Evolutionary conservation across 2,113 vertebrate genomes (phyloP).

Genomic region (Pagrus major): DNA sequence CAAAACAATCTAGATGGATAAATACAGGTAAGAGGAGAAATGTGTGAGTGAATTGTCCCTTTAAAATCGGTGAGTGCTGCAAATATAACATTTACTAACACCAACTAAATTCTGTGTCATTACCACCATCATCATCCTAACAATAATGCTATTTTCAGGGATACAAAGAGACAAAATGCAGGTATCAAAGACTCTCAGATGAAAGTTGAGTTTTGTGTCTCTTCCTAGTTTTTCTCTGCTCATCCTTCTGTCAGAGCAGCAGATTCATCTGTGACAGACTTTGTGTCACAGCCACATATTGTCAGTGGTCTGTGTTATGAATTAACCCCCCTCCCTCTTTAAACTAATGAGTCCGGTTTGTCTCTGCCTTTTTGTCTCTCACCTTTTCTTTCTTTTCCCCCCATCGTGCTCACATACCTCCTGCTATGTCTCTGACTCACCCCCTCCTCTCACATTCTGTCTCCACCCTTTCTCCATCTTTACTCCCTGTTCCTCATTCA

Average conservation of each 20-base stretch:
- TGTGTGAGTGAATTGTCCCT: too few species aligned
- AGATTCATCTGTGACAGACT: conserved; percentile 4
- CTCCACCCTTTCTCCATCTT: conserved; percentile 18
- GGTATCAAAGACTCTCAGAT: neutral
- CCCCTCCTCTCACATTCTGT: conserved; percentile 17
- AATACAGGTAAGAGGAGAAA: too few species aligned
- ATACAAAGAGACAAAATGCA: neutral
- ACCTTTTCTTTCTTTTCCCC: conserved; percentile 5
- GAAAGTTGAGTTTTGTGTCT: neutral
- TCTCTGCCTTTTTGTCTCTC: conserved; percentile 23
- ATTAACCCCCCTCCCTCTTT: conserved; percentile 28
- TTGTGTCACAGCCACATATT: neutral
- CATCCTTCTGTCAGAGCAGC: conserved; percentile 11
- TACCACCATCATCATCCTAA: conserved; percentile 25
- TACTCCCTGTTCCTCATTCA: neutral
- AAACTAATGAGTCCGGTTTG: conserved; percentile 50
- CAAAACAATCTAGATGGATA: too few species aligned
- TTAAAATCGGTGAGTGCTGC: neutral
- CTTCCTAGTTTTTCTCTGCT: conserved; percentile 19
- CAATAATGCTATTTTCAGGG: conserved; percentile 22
- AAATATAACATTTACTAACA: conserved; percentile 26
- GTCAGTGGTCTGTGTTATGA: conserved; percentile 15
- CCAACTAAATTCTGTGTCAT: conserved; percentile 18
- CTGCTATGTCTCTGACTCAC: conserved; percentile 26
- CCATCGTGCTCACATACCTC: neutral